Evolutionary conservation across 2,113 vertebrate species (phyloP).

Genomic region (Dolichotis patagonum): DNA sequence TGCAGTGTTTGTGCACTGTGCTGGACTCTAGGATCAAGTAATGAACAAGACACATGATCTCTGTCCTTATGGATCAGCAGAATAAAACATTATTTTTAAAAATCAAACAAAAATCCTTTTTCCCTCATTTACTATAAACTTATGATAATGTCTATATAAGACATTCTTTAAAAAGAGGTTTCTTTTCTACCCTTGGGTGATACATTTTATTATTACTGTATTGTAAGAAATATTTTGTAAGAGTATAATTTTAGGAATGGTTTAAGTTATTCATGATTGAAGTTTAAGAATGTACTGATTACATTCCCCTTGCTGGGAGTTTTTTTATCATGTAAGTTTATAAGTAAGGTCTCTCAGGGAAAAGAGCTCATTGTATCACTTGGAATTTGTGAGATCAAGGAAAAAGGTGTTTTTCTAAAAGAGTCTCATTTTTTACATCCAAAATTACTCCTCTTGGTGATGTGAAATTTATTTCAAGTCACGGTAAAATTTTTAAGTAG

Average conservation of each 20-base stretch:
- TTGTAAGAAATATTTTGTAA: constrained; percentile 16
- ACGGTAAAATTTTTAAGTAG: background rate
- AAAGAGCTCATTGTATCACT: constrained; percentile 17
- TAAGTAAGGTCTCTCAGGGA: background rate
- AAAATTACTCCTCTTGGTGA: background rate
- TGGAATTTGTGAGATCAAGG: constrained; percentile 45
- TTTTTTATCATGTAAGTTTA: constrained; percentile 3
- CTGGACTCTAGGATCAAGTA: background rate
- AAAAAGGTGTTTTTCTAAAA: constrained; percentile 52
- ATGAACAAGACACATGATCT: background rate
- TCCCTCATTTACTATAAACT: background rate
- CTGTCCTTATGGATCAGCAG: background rate
- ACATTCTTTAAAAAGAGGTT: constrained; percentile 25
- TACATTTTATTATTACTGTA: constrained; percentile 30
- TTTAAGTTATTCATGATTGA: constrained; percentile 31
- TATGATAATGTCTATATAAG: constrained; percentile 1
- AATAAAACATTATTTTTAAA: background rate
- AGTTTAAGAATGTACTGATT: constrained; percentile 2
- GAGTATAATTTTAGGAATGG: constrained; percentile 43
- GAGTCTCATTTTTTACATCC: background rate
- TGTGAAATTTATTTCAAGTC: constrained; percentile 51
- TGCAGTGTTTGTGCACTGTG: background rate
- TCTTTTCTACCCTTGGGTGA: background rate
- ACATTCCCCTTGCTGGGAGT: background rate
- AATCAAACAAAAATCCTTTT: background rate